Conservation (phyloP, 2,888 invertebrate genomes). For the Habroteleia sp. region DNA sequence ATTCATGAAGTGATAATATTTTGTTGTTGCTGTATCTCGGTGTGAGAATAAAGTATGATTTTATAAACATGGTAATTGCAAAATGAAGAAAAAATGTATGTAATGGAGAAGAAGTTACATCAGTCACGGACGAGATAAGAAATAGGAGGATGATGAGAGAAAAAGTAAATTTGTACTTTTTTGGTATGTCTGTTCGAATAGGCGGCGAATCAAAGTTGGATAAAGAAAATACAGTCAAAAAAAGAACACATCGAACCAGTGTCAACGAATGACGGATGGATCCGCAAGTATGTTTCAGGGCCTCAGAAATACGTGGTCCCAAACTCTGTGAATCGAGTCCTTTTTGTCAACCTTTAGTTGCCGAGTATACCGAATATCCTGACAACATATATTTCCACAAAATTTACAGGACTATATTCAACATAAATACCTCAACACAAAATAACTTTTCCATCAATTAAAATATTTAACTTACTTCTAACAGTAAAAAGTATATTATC, state of each 20-base stretch:
- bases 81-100: slow-evolving; percentile 18
- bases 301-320: slow-evolving; percentile 66
- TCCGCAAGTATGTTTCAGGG: slow-evolving; percentile 70
- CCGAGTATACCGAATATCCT: slow-evolving; percentile 6
- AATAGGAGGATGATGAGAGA: slow-evolving; percentile 37
- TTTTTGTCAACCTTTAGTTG: slow-evolving; percentile 37
- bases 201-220: slow-evolving; percentile 58
- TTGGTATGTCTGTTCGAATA: slow-evolving; percentile 29
- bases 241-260: slow-evolving; percentile 73
- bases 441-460: no score
- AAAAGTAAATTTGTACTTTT: slow-evolving; percentile 51
- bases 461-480: no score
- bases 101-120: slow-evolving; percentile 37
- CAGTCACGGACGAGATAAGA: slow-evolving; percentile 10
- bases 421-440: no score
- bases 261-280: slow-evolving; percentile 79
- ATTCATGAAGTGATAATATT: no score
- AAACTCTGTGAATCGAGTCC: slow-evolving; percentile 26
- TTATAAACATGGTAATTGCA: no score
- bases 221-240: slow-evolving; percentile 33
- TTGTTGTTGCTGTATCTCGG: no score
- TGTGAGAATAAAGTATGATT: no score
- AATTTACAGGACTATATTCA: no score
- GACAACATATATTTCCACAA: no score
- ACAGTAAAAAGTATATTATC: no score